Base-by-base conservation (phyloP, 2,113 vertebrate species). In the Pogonocichla stellata region DNA sequence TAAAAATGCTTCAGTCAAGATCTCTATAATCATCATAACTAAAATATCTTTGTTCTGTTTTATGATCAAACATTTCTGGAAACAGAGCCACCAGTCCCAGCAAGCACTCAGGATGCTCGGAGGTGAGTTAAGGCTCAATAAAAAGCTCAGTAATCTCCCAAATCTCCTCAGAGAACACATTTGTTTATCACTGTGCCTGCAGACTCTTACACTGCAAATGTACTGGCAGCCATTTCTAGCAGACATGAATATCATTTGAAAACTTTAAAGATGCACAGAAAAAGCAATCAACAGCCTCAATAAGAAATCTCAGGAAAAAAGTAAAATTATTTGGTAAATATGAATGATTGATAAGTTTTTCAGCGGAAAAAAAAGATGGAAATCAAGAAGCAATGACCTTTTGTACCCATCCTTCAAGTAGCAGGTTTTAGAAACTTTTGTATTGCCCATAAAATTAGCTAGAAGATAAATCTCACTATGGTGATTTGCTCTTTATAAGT, bases 401-500 rank as follows among this genome's bases (percentile, higher is more conserved):
- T 82, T 22, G 2, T 58, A 73, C 12, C 40, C 64, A 82, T 80
- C 65, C 80, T 78, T 93, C 78, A 94, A 95, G 81, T 12, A 89
- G 81, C 56, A 90, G 34, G 28, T 93, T 93, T 91, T 54, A 91
- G 75, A 88, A 94, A 91, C 72, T 94, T 95, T 82, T 78, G 79
- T 64, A 93, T 75, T 90, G 85, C 61, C 81, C 75, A 88, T 92
- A 93, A 93, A 95, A 96, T 92, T 92, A 96, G 91, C 42, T 62
- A 69, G 65, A 82, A 94, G 91, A 96, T 94, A 96, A 93, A 97
- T 96, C 94, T 96, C 82, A 85, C 80, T 82, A n/a, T 72, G 85
- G 80, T 93, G 95, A 96, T 96, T 97, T 97, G 92, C 88, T 96
- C 91, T 94, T 96, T 92, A 9, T 88, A 93, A 96, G 92, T 93